Evolutionary conservation across 1,140 invertebrate species (phyloP).

Genomic region (Rhyzopertha dominica): DNA sequence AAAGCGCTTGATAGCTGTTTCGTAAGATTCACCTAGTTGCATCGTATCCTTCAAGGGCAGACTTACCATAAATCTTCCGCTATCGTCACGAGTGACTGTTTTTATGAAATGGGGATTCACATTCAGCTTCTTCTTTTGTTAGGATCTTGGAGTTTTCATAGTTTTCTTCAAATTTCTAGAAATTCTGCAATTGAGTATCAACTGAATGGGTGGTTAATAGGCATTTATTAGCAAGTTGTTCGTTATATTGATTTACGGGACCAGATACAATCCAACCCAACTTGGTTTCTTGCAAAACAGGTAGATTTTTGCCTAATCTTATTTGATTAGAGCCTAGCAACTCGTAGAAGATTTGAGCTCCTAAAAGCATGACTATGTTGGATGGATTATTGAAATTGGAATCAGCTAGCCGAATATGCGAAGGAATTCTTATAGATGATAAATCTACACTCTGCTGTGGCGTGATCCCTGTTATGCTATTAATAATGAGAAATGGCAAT

Average conservation of each 20-base stretch:
- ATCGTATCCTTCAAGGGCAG: conserved; percentile 15
- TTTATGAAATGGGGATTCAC: conserved; percentile 20
- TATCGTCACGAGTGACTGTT: conserved; percentile 5
- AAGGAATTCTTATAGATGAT: conserved; percentile 23
- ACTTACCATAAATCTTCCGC: conserved; percentile 21
- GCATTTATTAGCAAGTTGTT: conserved; percentile 4
- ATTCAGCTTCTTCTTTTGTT: conserved; percentile 17
- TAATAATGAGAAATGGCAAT: conserved; percentile 10
- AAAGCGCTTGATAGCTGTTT: conserved; percentile 22
- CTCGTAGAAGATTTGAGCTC: conserved; percentile 30
- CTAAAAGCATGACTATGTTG: conserved; percentile 30
- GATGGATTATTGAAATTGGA: conserved; percentile 24
- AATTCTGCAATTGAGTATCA: conserved; percentile 9
- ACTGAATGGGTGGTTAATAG: conserved; percentile 1
- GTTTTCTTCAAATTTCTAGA: conserved; percentile 13
- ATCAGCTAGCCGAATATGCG: conserved; percentile 30
- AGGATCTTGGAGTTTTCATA: background rate
- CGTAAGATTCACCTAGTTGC: conserved; percentile 24
- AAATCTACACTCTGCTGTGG: conserved; percentile 11
- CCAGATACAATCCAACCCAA: conserved; percentile 31
- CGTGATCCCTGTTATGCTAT: conserved; percentile 2
- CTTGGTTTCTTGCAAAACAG: conserved; percentile 31
- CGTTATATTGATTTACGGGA: background rate
- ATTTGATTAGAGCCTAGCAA: conserved; percentile 26
- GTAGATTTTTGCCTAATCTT: conserved; percentile 21